Percentiles rank a stretch among this genome's conserved stretches.
These are phyloP conservation scores for Oscheius sp. DNA, from an alignment of 2,888 invertebrate genomes.

Conservation along the genomic window DNA sequence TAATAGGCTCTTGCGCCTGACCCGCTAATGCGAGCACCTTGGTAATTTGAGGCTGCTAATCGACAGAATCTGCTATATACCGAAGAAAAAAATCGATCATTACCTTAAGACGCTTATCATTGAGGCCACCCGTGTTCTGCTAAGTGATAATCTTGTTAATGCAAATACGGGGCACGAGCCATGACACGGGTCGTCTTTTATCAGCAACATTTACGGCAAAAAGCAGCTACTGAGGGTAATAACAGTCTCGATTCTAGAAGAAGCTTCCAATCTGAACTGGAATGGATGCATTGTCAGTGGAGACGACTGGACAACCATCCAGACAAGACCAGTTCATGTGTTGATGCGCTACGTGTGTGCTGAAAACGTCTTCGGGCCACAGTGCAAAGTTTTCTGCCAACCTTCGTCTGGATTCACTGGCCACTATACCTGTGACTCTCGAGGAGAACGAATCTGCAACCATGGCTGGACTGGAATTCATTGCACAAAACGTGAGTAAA, in stretches of 20 bases:
- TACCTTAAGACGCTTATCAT: constrained; percentile 18
- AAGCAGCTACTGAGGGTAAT: constrained; percentile 26
- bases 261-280: not conserved
- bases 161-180: constrained; percentile 32
- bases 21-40: constrained; percentile 19
- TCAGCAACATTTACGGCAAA: constrained; percentile 27
- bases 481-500: constrained; percentile 30
- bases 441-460: constrained; percentile 29
- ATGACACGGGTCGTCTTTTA: constrained; percentile 16
- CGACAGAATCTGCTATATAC: constrained; percentile 24
- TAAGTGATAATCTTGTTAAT: constrained; percentile 30
- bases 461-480: constrained; percentile 32
- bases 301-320: constrained; percentile 9
- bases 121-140: constrained; percentile 20
- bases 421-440: constrained; percentile 21
- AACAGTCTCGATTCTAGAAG: constrained; percentile 13
- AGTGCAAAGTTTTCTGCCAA: constrained; percentile 22
- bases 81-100: constrained; percentile 28
- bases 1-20: constrained; percentile 20
- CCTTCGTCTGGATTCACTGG: constrained; percentile 15
- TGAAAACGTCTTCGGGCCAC: constrained; percentile 24
- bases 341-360: constrained; percentile 19
- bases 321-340: not conserved
- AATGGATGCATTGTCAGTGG: constrained; percentile 18
- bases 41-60: constrained; percentile 35